Percentiles rank a stretch among this genome's conserved stretches.
Evolutionary conservation across 2,113 vertebrate species (phyloP).

Genomic region (western clawed frog (Xenopus tropicalis)): DNA sequence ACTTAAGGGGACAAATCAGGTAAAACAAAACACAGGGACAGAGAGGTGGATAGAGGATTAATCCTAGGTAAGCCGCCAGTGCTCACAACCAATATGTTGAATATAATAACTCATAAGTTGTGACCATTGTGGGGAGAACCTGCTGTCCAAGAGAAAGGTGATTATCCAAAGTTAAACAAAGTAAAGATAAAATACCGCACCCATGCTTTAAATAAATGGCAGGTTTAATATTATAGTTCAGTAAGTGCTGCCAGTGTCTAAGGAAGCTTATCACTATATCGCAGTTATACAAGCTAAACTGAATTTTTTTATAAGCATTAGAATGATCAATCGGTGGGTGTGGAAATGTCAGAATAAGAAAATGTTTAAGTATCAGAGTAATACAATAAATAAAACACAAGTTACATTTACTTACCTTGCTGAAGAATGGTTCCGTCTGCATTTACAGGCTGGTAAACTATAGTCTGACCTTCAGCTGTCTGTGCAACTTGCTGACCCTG

Average conservation of each 20-base stretch:
- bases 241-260: too few species aligned
- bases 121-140: background rate
- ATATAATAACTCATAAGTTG: background rate
- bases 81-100: constrained; percentile 14
- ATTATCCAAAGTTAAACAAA: too few species aligned
- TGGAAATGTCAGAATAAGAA: background rate
- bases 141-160: too few species aligned
- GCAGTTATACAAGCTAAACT: too few species aligned
- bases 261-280: too few species aligned
- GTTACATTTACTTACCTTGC: constrained; percentile 73
- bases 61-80: constrained; percentile 50
- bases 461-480: constrained; percentile 96
- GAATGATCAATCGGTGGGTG: too few species aligned
- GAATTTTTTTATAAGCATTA: too few species aligned
- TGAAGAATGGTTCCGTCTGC: constrained; percentile 95
- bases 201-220: too few species aligned
- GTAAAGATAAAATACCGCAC: too few species aligned
- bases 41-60: constrained; percentile 70
- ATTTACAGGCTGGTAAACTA: constrained; percentile 97
- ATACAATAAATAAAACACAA: background rate
- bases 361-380: background rate
- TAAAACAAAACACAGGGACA: constrained; percentile 59
- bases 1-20: constrained; percentile 64
- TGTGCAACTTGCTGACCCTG: constrained; percentile 97
- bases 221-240: too few species aligned